A percentile compares a stretch with the other conserved stretches of the same genome.
phyloP scores from a whole-genome alignment of 23 tunicate species.

The Styela plicata region DNA sequence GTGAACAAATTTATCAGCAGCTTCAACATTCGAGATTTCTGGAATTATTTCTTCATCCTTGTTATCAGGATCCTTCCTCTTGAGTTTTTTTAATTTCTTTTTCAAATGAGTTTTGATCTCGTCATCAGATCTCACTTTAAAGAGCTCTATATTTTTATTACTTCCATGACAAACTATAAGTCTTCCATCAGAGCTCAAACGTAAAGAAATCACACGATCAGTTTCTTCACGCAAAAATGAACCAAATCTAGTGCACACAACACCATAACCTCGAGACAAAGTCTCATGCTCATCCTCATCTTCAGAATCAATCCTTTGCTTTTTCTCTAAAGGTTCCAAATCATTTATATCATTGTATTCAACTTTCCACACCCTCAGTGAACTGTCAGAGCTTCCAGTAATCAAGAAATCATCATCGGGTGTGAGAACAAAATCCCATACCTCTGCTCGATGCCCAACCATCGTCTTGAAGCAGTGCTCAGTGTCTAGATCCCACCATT shows the following conservation, averaged over 20 bases:
- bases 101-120: slow-evolving; percentile 49
- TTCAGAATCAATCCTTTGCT: not conserved
- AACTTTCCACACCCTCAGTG: slow-evolving; percentile 70
- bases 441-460: slow-evolving; percentile 86
- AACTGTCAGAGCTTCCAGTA: slow-evolving; percentile 84
- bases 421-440: slow-evolving; percentile 74
- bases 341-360: slow-evolving; percentile 10
- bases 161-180: slow-evolving; percentile 78
- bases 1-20: slow-evolving; percentile 1
- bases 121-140: slow-evolving; percentile 37
- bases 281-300: slow-evolving; percentile 8
- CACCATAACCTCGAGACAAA: not conserved
- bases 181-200: slow-evolving; percentile 47
- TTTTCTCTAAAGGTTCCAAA: not conserved
- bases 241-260: slow-evolving; percentile 53
- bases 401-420: slow-evolving; percentile 49
- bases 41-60: slow-evolving; percentile 13
- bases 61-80: slow-evolving; percentile 31
- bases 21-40: not conserved
- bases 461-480: slow-evolving; percentile 95
- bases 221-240: slow-evolving; percentile 60
- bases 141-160: slow-evolving; percentile 62
- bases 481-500: slow-evolving; percentile 97
- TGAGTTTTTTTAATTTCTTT: slow-evolving; percentile 46
- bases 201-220: slow-evolving; percentile 59